phyloP scores from a whole-genome alignment of 2,888 invertebrate genomes.

The Arctia plantaginis region DNA sequence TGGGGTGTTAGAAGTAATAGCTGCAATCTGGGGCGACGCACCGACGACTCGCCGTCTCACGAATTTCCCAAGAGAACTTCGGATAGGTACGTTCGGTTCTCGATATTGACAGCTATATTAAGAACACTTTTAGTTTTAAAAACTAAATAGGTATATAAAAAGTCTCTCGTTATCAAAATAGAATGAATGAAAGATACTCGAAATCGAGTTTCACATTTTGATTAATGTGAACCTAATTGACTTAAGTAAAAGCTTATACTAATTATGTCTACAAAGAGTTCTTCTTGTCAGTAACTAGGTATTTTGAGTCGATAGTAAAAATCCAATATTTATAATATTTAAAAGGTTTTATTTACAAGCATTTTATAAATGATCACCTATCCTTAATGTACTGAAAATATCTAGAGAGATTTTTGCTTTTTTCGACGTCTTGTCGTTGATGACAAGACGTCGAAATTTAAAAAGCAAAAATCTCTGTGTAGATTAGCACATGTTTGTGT shows the following conservation, averaged over 20 bases:
- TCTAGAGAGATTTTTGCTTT: background rate
- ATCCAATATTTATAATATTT: background rate
- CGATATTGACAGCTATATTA: constrained; percentile 36
- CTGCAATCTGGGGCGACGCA: constrained; percentile 78
- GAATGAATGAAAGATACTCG: background rate
- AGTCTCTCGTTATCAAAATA: background rate
- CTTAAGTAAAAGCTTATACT: background rate
- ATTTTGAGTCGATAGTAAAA: background rate
- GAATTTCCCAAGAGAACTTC: constrained; percentile 80
- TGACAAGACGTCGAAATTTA: too few species aligned
- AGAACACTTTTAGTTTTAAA: background rate
- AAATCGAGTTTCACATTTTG: background rate
- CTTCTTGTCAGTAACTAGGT: background rate
- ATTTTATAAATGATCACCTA: background rate
- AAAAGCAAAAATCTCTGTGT: too few species aligned
- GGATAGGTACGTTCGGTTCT: constrained; percentile 61
- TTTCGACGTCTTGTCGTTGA: background rate
- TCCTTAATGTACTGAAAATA: background rate
- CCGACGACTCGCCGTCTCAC: constrained; percentile 66
- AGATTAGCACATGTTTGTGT: too few species aligned
- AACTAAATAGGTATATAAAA: background rate
- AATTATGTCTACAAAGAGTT: background rate
- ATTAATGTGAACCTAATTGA: background rate
- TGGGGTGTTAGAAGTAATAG: constrained; percentile 80
- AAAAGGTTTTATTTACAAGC: background rate